These are phyloP conservation scores for Drosophila repleta DNA, from an alignment of 1,140 invertebrate genomes.

Conservation along the genomic window DNA sequence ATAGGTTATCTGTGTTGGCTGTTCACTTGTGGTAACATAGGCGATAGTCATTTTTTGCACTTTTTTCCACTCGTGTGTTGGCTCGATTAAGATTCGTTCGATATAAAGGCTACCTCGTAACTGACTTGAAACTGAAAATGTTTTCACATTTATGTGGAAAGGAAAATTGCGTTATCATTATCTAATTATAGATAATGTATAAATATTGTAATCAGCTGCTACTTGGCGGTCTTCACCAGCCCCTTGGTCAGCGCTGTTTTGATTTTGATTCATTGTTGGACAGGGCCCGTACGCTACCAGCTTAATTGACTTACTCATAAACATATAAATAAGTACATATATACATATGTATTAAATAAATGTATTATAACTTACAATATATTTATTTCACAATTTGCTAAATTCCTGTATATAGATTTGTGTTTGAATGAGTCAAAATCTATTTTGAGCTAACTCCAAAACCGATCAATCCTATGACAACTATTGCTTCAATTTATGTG, in stretches of 20 bases:
- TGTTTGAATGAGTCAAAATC: no score
- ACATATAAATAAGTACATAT: no score
- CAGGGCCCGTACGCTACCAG: not conserved
- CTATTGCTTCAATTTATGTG: no score
- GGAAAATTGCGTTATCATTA: slow-evolving; percentile 22
- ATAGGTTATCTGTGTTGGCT: slow-evolving; percentile 3
- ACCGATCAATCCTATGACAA: no score
- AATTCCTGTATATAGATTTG: no score
- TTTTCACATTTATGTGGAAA: slow-evolving; percentile 15
- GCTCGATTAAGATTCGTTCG: slow-evolving; percentile 13
- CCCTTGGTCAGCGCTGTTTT: slow-evolving; percentile 1
- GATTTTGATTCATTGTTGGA: slow-evolving; percentile 2
- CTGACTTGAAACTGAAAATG: slow-evolving; percentile 12
- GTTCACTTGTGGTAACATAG: not conserved
- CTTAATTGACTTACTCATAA: no score
- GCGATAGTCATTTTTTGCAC: slow-evolving; percentile 8
- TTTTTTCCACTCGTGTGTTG: not conserved
- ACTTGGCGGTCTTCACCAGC: not conserved
- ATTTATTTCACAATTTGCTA: no score
- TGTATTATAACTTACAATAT: no score
- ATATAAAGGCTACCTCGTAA: slow-evolving; percentile 12
- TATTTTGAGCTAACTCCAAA: no score
- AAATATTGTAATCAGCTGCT: slow-evolving; percentile 28
- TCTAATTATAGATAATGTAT: slow-evolving; percentile 41
- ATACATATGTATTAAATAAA: no score